Evolutionary conservation across 2,113 vertebrate species (phyloP).

Genomic region (Gymnocephalus cernua): DNA sequence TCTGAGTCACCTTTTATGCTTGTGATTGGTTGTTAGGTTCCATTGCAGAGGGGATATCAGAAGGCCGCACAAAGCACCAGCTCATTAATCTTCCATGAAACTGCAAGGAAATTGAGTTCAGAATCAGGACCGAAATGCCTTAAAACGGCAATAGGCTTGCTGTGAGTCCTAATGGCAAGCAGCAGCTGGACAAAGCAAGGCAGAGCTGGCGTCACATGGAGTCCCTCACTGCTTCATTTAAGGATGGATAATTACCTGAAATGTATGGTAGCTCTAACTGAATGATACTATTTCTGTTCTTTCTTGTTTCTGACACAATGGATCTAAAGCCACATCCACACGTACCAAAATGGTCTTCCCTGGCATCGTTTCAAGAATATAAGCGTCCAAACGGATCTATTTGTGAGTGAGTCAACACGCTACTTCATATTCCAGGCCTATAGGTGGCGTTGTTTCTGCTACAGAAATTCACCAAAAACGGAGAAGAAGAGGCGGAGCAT

Average conservation of each 20-base stretch:
- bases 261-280: not conserved
- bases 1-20: constrained; percentile 71
- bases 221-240: constrained; percentile 20
- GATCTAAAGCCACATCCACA: too few species aligned
- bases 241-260: constrained; percentile 44
- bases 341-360: too few species aligned
- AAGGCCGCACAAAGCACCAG: constrained; percentile 66
- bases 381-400: too few species aligned
- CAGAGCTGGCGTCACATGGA: constrained; percentile 24
- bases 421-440: too few species aligned
- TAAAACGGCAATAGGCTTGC: constrained; percentile 47
- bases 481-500: too few species aligned
- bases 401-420: too few species aligned
- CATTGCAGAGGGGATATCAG: constrained; percentile 66
- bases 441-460: too few species aligned
- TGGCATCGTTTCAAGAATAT: too few species aligned
- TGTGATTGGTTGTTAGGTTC: constrained; percentile 75
- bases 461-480: too few species aligned
- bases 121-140: constrained; percentile 60
- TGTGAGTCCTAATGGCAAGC: constrained; percentile 12
- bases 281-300: constrained; percentile 10
- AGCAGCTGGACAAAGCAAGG: constrained; percentile 33
- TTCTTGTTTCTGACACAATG: constrained; percentile 18
- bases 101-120: constrained; percentile 72
- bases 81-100: constrained; percentile 80